Percentiles rank a stretch among this genome's conserved stretches.
Evolutionary conservation across 2,797 vertebrate genomes (phyloP).

Genomic region (Smutsia gigantea): DNA sequence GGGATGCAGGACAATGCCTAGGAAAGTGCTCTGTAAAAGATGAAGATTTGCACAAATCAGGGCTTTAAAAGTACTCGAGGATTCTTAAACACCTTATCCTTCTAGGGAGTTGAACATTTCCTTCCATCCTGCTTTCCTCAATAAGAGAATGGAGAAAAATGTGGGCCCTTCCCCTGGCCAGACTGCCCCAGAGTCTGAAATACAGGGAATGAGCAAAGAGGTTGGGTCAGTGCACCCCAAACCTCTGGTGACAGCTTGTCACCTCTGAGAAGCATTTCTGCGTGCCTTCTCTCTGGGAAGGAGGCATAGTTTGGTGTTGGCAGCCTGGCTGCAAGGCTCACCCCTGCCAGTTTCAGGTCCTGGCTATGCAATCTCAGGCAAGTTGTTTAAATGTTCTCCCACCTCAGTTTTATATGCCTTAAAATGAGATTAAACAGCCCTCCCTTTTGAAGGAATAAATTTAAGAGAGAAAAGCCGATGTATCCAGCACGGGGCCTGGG

Average conservation of each 20-base stretch:
- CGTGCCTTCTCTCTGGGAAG: accelerated
- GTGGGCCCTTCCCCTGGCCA: background rate
- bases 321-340: accelerated
- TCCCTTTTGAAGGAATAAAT: background rate
- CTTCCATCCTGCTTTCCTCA: background rate
- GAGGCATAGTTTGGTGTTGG: accelerated
- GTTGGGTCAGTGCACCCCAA: background rate
- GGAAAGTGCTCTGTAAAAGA: background rate
- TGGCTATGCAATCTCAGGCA: accelerated
- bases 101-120: background rate
- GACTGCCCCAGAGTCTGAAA: background rate
- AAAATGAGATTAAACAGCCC: background rate
- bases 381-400: background rate
- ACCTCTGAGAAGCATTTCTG: background rate
- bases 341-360: background rate
- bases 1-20: accelerated
- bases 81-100: background rate
- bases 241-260: background rate
- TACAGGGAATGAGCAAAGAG: background rate
- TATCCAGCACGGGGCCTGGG: background rate
- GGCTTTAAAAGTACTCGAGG: background rate
- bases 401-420: background rate
- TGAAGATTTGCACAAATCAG: no score
- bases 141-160: background rate
- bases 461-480: background rate